phyloP scores from a whole-genome alignment of 2,888 invertebrate genomes.

The Caenorhabditis angaria region DNA sequence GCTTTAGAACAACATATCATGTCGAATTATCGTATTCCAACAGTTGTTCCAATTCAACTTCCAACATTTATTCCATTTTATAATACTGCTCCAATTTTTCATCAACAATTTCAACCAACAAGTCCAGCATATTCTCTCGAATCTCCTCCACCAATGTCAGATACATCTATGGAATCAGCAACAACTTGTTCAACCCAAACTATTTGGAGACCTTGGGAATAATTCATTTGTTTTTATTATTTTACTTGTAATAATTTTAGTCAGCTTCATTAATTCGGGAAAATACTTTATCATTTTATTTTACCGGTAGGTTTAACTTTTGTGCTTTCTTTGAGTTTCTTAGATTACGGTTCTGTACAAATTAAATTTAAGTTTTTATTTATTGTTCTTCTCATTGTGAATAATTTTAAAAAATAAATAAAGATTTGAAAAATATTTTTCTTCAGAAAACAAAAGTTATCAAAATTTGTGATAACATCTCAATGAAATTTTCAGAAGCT shows the following conservation, averaged over 20 bases:
- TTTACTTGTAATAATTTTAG: neutral
- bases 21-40: constrained; percentile 8
- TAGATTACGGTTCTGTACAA: constrained; percentile 7
- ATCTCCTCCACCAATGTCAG: constrained; percentile 31
- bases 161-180: constrained; percentile 35
- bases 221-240: neutral
- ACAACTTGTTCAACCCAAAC: constrained; percentile 12
- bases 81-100: neutral
- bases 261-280: neutral
- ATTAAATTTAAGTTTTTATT: neutral
- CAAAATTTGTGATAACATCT: neutral
- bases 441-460: neutral
- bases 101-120: too few species aligned
- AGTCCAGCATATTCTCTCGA: constrained; percentile 32
- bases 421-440: neutral
- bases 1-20: constrained; percentile 19
- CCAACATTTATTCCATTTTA: neutral
- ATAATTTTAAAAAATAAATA: neutral
- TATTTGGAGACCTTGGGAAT: constrained; percentile 25
- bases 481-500: neutral
- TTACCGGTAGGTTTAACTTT: neutral
- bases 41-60: constrained; percentile 4
- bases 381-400: neutral
- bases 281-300: neutral
- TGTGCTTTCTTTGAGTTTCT: neutral